These are phyloP conservation scores for Noctua fimbriata DNA, from an alignment of 2,888 invertebrate genomes.

Conservation along the genomic window DNA sequence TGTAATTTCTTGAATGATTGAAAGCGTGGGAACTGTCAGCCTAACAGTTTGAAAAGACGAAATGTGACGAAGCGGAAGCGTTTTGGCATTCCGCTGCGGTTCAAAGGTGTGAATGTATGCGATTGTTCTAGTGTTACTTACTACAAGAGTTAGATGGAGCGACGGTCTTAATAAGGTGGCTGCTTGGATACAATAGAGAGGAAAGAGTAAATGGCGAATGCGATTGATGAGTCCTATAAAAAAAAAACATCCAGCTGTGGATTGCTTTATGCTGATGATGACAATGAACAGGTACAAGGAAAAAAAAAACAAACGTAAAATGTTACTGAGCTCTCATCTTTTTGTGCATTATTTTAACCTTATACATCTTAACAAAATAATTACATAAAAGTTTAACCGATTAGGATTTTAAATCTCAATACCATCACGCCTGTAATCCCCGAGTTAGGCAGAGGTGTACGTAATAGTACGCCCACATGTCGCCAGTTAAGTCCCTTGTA, in stretches of 20 bases:
- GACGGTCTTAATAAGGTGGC: not conserved
- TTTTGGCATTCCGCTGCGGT: not conserved
- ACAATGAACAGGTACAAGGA: not conserved
- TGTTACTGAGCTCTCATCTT: not conserved
- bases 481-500: too few species aligned
- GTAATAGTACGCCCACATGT: too few species aligned
- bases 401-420: not conserved
- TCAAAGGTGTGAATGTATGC: not conserved
- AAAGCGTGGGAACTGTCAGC: slow-evolving; percentile 34
- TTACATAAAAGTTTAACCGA: not conserved
- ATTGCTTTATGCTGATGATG: not conserved
- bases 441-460: too few species aligned
- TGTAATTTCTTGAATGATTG: not conserved
- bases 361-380: not conserved
- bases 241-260: not conserved
- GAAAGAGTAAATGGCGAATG: not conserved
- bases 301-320: too few species aligned
- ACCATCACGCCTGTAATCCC: too few species aligned
- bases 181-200: not conserved
- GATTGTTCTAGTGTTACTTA: not conserved
- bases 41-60: not conserved
- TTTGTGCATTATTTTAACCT: not conserved
- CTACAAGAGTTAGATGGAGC: not conserved
- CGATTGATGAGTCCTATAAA: not conserved
- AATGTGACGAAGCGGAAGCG: slow-evolving; percentile 19